Percentiles rank a stretch among this genome's conserved stretches.
Conservation (phyloP, 2,888 invertebrate genomes). For the Diaprepes abbreviatus region DNA sequence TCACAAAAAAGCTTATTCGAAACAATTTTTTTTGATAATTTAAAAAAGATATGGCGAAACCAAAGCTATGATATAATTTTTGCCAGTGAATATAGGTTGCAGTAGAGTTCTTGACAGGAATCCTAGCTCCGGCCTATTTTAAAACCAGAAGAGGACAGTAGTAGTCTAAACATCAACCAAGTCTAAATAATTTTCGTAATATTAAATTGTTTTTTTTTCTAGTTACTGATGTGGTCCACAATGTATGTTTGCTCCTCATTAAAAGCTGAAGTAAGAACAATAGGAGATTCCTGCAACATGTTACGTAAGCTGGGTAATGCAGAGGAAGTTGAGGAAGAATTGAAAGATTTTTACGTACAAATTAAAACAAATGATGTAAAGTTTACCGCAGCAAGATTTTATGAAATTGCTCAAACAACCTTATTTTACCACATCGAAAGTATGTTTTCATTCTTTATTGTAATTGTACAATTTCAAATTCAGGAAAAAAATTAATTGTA, state of each 20-base stretch:
- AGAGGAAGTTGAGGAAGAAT: not conserved
- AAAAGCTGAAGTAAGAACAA: not conserved
- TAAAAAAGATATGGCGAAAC: no score
- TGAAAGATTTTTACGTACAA: constrained; percentile 13
- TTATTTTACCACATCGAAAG: constrained; percentile 1
- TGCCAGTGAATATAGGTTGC: no score
- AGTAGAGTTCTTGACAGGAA: no score
- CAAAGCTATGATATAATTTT: no score
- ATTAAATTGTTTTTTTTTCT: no score
- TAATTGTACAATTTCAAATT: constrained; percentile 15
- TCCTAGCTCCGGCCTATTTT: no score
- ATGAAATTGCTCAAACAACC: constrained; percentile 1
- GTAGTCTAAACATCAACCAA: no score
- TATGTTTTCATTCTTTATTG: constrained; percentile 16
- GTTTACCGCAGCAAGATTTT: constrained; percentile 16
- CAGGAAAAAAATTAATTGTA: no score
- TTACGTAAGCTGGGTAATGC: not conserved
- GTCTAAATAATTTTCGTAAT: no score
- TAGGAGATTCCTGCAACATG: not conserved
- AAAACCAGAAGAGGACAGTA: no score
- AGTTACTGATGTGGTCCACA: constrained; percentile 17
- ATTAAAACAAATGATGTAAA: constrained; percentile 3
- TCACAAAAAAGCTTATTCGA: no score
- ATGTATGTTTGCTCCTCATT: not conserved
- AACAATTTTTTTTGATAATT: no score